Base-by-base conservation (phyloP, 2,888 invertebrate genomes). In the Harpagoxenus sublaevis region DNA sequence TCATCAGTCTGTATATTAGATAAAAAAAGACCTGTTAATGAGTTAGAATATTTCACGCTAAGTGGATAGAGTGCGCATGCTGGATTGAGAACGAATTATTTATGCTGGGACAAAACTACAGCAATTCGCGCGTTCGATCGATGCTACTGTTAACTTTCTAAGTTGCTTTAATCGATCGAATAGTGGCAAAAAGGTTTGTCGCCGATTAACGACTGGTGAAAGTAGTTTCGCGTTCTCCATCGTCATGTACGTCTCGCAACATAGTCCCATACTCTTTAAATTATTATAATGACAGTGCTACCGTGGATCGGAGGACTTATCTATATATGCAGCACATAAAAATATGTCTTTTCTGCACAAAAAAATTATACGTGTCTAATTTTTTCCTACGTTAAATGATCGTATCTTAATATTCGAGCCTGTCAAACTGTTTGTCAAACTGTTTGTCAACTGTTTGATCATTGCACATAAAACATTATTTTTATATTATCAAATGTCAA, bases 181-280 rank as follows among this genome's bases (percentile, higher is more conserved):
- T 45, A 53, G 51, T 35, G 31, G 39, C 53, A 60, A 75, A 84
- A 81, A 66, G 31, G 23, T 66, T 55, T n/a, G n/a, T 15, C 35
- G 55, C 2, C 35, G 55, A 77, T 79, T 62, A 57, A 62, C n/a
- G 23, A 18, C 51, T 23, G 53, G 84, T 84, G 84, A 84, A 84
- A 84, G 84, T 82, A 73, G 73, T 84, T 82, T 82, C 31, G 18
- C 53, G 62, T 62, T 84, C 48, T 84, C 82, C 39, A 66, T 39
- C 51, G 18, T 35, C 63, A 51, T 39, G 53, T 12, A 18, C 31
- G 39, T 35, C 12, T 23, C 39, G 57, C 28, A 79, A 81, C 45
- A 42, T 48, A 60, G 12, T 48, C 12, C 10, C 15, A 18, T 71
- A 60, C 31, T 8, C 28, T 60, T 71, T 12, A 9, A 79, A 60